Percentiles rank a stretch among this genome's conserved stretches.
Evolutionary conservation across 2,888 invertebrate genomes (phyloP).

Genomic region (Geotrupes spiniger): DNA sequence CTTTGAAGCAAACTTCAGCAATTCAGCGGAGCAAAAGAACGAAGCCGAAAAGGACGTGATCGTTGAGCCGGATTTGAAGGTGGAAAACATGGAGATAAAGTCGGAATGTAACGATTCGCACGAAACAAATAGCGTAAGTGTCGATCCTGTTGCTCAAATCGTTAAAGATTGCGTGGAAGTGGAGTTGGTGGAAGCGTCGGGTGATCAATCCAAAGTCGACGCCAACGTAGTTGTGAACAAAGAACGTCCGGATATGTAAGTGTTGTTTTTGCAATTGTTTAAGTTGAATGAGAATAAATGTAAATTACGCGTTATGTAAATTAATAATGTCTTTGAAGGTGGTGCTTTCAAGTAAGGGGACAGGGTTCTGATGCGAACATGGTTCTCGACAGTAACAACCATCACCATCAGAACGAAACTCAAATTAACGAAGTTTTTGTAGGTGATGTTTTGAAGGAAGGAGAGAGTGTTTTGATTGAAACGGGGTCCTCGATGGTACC

Average conservation of each 20-base stretch:
- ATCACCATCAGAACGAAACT: conserved; percentile 20
- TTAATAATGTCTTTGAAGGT: not conserved
- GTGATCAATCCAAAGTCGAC: conserved; percentile 20
- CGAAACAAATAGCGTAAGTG: conserved; percentile 12
- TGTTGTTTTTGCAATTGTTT: not conserved
- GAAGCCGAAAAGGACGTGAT: conserved; percentile 5
- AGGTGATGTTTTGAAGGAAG: conserved; percentile 12
- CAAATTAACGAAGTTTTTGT: conserved; percentile 6
- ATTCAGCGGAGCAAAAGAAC: not conserved
- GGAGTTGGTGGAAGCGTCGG: conserved; percentile 17
- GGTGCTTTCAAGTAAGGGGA: not conserved
- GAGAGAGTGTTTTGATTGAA: conserved; percentile 13
- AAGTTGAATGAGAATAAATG: too few relatives aligned
- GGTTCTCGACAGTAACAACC: conserved; percentile 3
- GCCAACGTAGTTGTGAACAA: not conserved
- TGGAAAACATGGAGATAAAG: conserved; percentile 34
- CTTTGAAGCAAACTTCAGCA: conserved; percentile 38
- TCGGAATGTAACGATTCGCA: conserved; percentile 16
- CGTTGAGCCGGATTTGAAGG: conserved; percentile 33
- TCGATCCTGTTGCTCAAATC: conserved; percentile 22
- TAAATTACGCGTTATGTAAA: too few relatives aligned
- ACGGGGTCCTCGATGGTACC: conserved; percentile 18
- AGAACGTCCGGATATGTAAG: conserved; percentile 1
- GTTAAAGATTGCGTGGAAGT: conserved; percentile 20
- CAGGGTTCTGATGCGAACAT: not conserved